Base-by-base conservation (phyloP, 1,140 invertebrate species). In the Mizuhopecten yessoensis region DNA sequence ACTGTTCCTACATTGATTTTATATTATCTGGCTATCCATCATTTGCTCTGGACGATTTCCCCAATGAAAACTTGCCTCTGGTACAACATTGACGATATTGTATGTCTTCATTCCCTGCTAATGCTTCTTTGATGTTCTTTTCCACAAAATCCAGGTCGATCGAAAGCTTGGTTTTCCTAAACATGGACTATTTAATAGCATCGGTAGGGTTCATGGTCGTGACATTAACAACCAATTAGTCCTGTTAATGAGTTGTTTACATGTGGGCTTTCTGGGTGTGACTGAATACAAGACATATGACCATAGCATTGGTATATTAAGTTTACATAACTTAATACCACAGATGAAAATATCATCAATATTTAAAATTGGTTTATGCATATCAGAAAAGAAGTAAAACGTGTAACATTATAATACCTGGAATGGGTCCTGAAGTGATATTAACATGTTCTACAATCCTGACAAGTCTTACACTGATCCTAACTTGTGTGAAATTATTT, bases 1-100 rank as follows among this genome's bases (percentile, higher is more conserved):
- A 75, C 57, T 29, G n/a, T 75, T 75, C 29, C 57, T 75, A 75
- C 57, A 75, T 75, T 75, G 57, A 75, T 75, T 75, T 75, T 75
- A 75, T 75, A 75, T 75, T 75, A 75, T 75, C 57, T 29, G 5
- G n/a, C 57, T 29, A 75, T 75, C 57, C 57, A 75, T 75, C 57
- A 75, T 75, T 75, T 17, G 5, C 57, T n/a, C 57, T 29, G 23
- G 57, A 75, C 57, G n/a, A 29, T 75, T 75, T 75, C 57, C 57
- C n/a, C 57, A 29, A 75, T 75, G 23, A 75, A 75, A 75, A 29
- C 17, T 9, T n/a, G 57, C n/a, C 57, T 75, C 57, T 75, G 57
- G 57, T 39, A 39, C 36, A 39, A 13, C 13, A 13, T 75, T 29
- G 57, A n/a, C 11, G 5, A 75, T 75, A n/a, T 75, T 75, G 57